Evolutionary conservation across 1,140 invertebrate genomes (phyloP).

Genomic region (Procambarus virginalis): DNA sequence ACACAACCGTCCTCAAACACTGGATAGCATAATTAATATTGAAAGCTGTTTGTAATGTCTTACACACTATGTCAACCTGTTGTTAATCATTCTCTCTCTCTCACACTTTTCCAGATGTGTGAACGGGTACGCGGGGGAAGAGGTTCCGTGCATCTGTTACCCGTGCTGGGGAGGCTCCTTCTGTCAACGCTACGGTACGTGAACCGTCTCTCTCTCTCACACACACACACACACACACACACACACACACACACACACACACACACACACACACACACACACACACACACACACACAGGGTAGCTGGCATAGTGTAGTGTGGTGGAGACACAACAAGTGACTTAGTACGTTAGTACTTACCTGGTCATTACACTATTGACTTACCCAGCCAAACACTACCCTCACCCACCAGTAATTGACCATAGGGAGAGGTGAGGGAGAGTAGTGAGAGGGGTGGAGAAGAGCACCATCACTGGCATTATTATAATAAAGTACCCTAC

Average conservation of each 20-base stretch:
- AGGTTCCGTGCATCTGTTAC: slow-evolving; percentile 19
- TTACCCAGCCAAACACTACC: too few species aligned
- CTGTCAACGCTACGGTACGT: slow-evolving; percentile 39
- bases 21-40: neutral
- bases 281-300: neutral
- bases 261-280: neutral
- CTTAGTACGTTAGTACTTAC: too few species aligned
- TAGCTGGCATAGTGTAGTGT: too few species aligned
- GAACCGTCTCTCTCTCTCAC: neutral
- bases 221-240: slow-evolving; percentile 2
- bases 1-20: too few species aligned
- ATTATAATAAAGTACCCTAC: too few species aligned
- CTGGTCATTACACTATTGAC: too few species aligned
- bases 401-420: too few species aligned
- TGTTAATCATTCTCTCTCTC: neutral
- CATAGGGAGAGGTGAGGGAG: too few species aligned
- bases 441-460: too few species aligned
- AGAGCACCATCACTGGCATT: too few species aligned
- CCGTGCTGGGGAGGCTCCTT: slow-evolving; percentile 32
- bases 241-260: neutral
- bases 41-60: neutral
- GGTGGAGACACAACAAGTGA: too few species aligned
- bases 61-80: neutral
- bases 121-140: slow-evolving; percentile 20
- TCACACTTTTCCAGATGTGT: slow-evolving; percentile 9